Percentiles rank a stretch among this genome's conserved stretches.
Conservation (phyloP, 2,113 vertebrate genomes). For the human (Homo sapiens) region DNA sequence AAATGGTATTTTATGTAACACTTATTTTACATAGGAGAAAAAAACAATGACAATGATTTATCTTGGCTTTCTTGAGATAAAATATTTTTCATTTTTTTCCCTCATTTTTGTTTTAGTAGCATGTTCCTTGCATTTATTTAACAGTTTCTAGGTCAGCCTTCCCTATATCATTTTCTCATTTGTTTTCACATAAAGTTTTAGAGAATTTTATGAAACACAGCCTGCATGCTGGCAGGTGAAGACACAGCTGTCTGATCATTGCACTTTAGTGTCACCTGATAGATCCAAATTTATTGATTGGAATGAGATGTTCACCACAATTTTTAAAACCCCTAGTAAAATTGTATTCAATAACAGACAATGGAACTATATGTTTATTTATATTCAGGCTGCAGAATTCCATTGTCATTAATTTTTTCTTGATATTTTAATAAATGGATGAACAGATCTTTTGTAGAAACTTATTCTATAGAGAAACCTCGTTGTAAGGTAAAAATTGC, state of each 20-base stretch:
- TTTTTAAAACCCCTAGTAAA: not conserved
- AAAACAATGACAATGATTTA: not conserved
- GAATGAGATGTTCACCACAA: not conserved
- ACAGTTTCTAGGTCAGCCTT: not conserved
- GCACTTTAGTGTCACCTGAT: not conserved
- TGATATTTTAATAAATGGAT: constrained; percentile 18
- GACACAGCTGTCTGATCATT: not conserved
- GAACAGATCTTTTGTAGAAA: not conserved
- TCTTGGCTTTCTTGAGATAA: not conserved
- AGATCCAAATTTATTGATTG: not conserved
- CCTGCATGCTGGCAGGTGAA: not conserved
- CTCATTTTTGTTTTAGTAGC: constrained; percentile 5
- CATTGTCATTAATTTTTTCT: not conserved
- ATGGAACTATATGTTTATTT: not conserved
- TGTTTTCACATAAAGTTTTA: constrained; percentile 22
- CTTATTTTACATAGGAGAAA: constrained; percentile 10
- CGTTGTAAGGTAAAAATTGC: too few relatives aligned
- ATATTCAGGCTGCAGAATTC: not conserved
- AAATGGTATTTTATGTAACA: not conserved
- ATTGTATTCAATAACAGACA: not conserved
- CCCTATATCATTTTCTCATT: not conserved
- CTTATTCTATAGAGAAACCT: not conserved
- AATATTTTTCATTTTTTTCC: not conserved
- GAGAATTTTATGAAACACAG: not conserved
- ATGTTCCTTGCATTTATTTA: constrained; percentile 32